Evolutionary conservation across 2,797 vertebrate species (phyloP).

Genomic region (Parambassis ranga): DNA sequence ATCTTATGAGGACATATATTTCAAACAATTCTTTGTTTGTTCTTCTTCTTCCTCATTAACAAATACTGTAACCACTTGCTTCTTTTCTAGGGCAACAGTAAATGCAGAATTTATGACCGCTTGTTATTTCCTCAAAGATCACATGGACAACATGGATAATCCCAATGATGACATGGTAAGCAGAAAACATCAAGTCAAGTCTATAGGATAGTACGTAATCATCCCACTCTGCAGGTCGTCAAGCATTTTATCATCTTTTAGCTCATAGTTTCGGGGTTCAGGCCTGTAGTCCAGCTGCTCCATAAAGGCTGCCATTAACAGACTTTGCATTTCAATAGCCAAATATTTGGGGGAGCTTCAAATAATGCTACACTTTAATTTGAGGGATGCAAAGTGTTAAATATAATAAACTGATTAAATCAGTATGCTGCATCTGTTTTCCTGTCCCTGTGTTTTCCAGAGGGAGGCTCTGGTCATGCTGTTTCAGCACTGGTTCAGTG

Average conservation of each 20-base stretch:
- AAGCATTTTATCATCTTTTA: not conserved
- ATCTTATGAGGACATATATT: not conserved
- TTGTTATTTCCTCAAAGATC: slow-evolving; percentile 86
- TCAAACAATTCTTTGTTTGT: no score
- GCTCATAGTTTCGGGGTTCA: no score
- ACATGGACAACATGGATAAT: slow-evolving; percentile 85
- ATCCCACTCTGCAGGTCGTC: no score
- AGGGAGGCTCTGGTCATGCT: slow-evolving; percentile 79
- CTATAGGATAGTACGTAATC: no score
- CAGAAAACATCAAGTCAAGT: not conserved
- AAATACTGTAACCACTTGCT: no score
- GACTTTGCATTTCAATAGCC: not conserved
- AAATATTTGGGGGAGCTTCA: no score
- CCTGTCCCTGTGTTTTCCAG: slow-evolving; percentile 35
- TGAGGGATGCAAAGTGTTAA: no score
- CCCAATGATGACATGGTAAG: slow-evolving; percentile 78
- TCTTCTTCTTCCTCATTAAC: no score
- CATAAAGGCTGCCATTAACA: no score
- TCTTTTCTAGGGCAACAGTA: slow-evolving; percentile 74
- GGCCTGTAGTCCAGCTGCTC: no score
- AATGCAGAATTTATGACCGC: slow-evolving; percentile 85
- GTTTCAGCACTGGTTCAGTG: slow-evolving; percentile 92
- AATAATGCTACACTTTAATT: no score
- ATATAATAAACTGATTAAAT: no score
- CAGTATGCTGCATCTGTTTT: not conserved